Evolutionary conservation across 2,888 invertebrate genomes (phyloP).

Genomic region (Spicauda simplicius): DNA sequence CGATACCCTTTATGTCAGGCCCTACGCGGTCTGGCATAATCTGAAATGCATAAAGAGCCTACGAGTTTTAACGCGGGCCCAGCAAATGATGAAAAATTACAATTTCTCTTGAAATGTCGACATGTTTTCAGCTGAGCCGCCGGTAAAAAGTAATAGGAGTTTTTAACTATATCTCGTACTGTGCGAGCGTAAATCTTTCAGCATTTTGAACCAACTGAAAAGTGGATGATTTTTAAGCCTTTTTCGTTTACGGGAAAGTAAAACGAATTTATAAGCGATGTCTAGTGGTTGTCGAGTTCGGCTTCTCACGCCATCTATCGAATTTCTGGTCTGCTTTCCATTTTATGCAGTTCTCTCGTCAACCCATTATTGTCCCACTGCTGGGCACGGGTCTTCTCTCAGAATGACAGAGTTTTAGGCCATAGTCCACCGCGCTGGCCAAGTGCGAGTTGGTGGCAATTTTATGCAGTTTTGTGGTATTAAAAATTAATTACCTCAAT

Average conservation of each 20-base stretch:
- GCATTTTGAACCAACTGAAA: constrained; percentile 6
- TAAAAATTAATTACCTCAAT: no score
- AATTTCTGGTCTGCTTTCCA: no score
- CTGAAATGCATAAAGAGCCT: constrained; percentile 34
- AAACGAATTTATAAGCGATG: background rate
- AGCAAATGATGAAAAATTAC: constrained; percentile 35
- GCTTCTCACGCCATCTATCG: background rate
- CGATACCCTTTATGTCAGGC: constrained; percentile 19
- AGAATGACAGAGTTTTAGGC: no score
- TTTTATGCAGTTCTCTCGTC: no score
- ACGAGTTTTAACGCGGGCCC: constrained; percentile 25
- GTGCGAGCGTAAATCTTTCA: constrained; percentile 2
- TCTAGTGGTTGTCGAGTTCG: background rate
- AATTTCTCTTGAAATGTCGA: constrained; percentile 33
- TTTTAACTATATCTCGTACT: constrained; percentile 20
- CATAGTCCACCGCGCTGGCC: no score
- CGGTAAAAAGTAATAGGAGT: constrained; percentile 19
- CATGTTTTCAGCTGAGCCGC: constrained; percentile 28
- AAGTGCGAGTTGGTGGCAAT: no score
- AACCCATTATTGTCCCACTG: no score
- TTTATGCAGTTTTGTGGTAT: no score
- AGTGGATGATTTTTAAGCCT: background rate
- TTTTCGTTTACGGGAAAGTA: background rate
- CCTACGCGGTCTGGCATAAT: constrained; percentile 33
- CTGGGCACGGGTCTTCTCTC: no score